Evolutionary conservation across 1,140 invertebrate genomes (phyloP).

Genomic region (Pogonomyrmex barbatus): DNA sequence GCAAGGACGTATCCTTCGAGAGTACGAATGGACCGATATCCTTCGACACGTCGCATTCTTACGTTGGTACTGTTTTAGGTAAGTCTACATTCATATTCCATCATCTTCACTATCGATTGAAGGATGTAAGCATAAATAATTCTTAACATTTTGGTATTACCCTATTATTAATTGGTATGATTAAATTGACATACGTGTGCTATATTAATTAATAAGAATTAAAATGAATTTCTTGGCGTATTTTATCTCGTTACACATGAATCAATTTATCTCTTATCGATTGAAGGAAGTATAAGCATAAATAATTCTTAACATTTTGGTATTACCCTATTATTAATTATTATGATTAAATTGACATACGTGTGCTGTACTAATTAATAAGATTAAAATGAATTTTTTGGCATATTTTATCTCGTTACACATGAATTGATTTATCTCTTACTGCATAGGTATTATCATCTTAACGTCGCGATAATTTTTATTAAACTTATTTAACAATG

Average conservation of each 20-base stretch:
- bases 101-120: background rate
- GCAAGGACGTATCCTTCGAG: conserved; percentile 93
- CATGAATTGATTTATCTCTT: background rate
- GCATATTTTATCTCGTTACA: background rate
- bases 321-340: background rate
- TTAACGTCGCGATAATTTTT: conserved; percentile 17
- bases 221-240: background rate
- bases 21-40: conserved; percentile 89
- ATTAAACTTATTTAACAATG: conserved; percentile 24
- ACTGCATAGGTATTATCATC: background rate
- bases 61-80: conserved; percentile 93
- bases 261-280: background rate
- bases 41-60: conserved; percentile 92
- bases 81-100: conserved; percentile 71
- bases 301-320: background rate
- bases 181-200: background rate
- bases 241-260: background rate
- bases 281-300: background rate
- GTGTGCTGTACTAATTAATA: background rate
- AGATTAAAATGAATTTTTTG: background rate
- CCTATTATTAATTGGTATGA: background rate
- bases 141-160: background rate
- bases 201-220: background rate
- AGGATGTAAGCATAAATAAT: background rate
- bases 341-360: background rate